Base-by-base conservation (phyloP, 1,140 invertebrate genomes). In the Ceratina calcarata region DNA sequence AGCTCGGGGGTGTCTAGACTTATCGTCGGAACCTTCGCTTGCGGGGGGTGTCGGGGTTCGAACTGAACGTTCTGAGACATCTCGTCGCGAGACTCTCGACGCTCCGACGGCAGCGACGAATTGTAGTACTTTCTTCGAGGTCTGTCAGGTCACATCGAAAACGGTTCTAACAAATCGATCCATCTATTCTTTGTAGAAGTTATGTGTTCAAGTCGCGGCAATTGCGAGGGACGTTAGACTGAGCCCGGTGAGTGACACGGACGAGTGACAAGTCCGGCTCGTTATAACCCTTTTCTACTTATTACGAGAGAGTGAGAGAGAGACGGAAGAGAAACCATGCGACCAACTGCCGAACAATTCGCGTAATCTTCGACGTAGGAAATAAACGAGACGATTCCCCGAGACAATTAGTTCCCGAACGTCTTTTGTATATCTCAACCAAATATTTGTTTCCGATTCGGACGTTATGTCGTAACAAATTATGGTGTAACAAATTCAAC, bases 321-420 rank as follows among this genome's bases (percentile, higher is more conserved):
- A 55, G 15, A 53, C 16, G 12, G 8, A 22, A 45, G 53, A 66
- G 7, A 45, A 71, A 78, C 55, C 27, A 64, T 72, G 67, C 83
- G 84, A 86, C 83, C 83, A 86, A 86, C 84, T 86, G 84, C 84
- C 67, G 77, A 76, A 82, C 55, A 57, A 78, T 81, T 78, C 68
- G 75, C 18, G 24, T 82, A 73, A 60, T 82, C 66, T 67, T 82
- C 70, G 66, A 86, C 37, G 61, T 45, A 22, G 15, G 10, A 20
- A 58, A 68, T 69, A 68, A 65, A 12, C 22, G 27, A 60, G 45
- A 24, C 20, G 49, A 55, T 81, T 71, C 45, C 53, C 32, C 18
- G 15, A 10, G 27, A 62, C 37, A 7, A 10, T 45, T 45, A 45
- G 37, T 72, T 16, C 12, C 20, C 22, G 16, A 37, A 71, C 61